phyloP scores from a whole-genome alignment of 1,140 invertebrate species.

The Rhagoletis zephyria region DNA sequence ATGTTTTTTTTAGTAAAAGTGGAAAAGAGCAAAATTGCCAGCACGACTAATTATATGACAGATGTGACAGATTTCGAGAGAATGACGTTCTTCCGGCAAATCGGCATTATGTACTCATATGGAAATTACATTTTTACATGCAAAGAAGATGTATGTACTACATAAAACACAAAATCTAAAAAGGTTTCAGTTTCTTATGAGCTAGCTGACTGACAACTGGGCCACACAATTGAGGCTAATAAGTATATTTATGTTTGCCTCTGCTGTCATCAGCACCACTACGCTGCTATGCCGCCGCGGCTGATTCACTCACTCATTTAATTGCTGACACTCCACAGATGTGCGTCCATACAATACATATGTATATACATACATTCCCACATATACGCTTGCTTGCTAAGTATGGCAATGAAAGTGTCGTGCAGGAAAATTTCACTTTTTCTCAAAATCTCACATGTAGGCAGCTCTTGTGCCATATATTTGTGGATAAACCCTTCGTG shows the following conservation, averaged over 20 bases:
- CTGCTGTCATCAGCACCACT: background rate
- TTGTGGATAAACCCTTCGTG: slow-evolving; percentile 13
- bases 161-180: background rate
- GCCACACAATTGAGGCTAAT: slow-evolving; percentile 45
- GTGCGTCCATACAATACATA: background rate
- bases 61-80: background rate
- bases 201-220: background rate
- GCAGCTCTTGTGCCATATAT: background rate
- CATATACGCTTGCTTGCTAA: background rate
- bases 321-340: background rate
- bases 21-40: background rate
- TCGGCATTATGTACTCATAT: too few relatives aligned
- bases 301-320: slow-evolving; percentile 24
- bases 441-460: slow-evolving; percentile 1
- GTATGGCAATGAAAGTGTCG: slow-evolving; percentile 20
- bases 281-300: background rate
- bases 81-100: too few relatives aligned
- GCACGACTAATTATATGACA: background rate
- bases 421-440: slow-evolving; percentile 43
- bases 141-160: background rate
- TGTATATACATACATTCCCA: background rate
- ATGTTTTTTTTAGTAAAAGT: too few relatives aligned
- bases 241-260: slow-evolving; percentile 31
- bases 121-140: background rate
- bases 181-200: background rate